These are phyloP conservation scores for Cheilosia grossa DNA, from an alignment of 2,888 invertebrate genomes.

Conservation along the genomic window DNA sequence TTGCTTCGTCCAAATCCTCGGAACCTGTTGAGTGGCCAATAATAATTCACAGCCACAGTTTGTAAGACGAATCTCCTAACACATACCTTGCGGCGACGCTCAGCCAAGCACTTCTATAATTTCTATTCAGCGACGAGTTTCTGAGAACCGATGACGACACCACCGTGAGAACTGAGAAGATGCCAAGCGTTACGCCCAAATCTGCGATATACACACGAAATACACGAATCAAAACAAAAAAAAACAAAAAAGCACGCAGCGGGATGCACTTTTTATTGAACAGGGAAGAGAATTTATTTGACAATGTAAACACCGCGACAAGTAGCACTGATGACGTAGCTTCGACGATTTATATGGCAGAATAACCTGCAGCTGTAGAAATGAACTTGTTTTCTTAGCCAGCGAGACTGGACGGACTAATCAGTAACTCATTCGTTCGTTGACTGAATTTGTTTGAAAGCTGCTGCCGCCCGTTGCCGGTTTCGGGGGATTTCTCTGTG, in stretches of 20 bases:
- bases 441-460: conserved; percentile 72
- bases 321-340: conserved; percentile 28
- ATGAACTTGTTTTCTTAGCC: conserved; percentile 32
- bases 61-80: conserved; percentile 31
- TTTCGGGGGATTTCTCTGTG: conserved; percentile 54
- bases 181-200: conserved; percentile 49
- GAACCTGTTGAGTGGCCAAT: conserved; percentile 55
- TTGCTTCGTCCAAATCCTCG: conserved; percentile 9
- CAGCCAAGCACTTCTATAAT: conserved; percentile 29
- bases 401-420: conserved; percentile 52
- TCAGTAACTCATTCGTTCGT: conserved; percentile 67
- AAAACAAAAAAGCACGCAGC: background rate
- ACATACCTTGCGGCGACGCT: conserved; percentile 36
- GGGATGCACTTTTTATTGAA: conserved; percentile 42
- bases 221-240: background rate
- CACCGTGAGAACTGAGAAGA: conserved; percentile 30
- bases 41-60: background rate
- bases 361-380: conserved; percentile 25
- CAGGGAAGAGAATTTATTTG: background rate
- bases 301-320: conserved; percentile 46
- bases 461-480: conserved; percentile 54
- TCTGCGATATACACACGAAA: conserved; percentile 13
- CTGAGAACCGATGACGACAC: conserved; percentile 54
- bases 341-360: background rate
- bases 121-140: conserved; percentile 35